A percentile compares a stretch with the other conserved stretches of the same genome.
These are phyloP conservation scores for Agrypnus murinus DNA, from an alignment of 2,888 invertebrate species.

Conservation along the genomic window DNA sequence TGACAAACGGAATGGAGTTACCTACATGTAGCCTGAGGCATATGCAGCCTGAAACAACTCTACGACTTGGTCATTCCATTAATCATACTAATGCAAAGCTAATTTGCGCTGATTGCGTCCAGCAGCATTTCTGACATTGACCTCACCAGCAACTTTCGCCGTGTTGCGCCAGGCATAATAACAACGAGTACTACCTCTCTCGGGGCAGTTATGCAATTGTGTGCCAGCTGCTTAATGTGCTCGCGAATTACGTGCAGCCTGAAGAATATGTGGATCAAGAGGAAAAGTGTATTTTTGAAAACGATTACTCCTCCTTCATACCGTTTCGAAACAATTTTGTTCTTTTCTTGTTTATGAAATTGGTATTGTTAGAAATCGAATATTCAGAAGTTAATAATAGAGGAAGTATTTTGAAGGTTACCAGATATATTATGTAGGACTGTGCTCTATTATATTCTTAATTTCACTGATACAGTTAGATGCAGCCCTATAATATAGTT, in stretches of 20 bases:
- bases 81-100: slow-evolving; percentile 52
- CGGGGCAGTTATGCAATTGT: slow-evolving; percentile 44
- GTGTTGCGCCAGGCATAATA: slow-evolving; percentile 49
- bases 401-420: too few relatives aligned
- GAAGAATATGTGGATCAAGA: slow-evolving; percentile 45
- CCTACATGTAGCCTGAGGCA: slow-evolving; percentile 32
- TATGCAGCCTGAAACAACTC: slow-evolving; percentile 26
- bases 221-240: slow-evolving; percentile 47
- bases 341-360: too few relatives aligned
- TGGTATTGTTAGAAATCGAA: too few relatives aligned
- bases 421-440: too few relatives aligned
- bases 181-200: slow-evolving; percentile 45
- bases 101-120: slow-evolving; percentile 51
- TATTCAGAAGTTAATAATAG: too few relatives aligned
- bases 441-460: too few relatives aligned
- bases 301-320: too few relatives aligned
- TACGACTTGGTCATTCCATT: slow-evolving; percentile 43
- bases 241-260: slow-evolving; percentile 43
- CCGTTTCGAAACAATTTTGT: not conserved
- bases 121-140: slow-evolving; percentile 53
- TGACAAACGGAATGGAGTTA: slow-evolving; percentile 40
- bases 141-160: slow-evolving; percentile 54
- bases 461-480: too few relatives aligned
- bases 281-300: slow-evolving; percentile 28
- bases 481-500: too few relatives aligned